Evolutionary conservation across 1,140 invertebrate genomes (phyloP).

Genomic region (Drosophila subpulchrella): DNA sequence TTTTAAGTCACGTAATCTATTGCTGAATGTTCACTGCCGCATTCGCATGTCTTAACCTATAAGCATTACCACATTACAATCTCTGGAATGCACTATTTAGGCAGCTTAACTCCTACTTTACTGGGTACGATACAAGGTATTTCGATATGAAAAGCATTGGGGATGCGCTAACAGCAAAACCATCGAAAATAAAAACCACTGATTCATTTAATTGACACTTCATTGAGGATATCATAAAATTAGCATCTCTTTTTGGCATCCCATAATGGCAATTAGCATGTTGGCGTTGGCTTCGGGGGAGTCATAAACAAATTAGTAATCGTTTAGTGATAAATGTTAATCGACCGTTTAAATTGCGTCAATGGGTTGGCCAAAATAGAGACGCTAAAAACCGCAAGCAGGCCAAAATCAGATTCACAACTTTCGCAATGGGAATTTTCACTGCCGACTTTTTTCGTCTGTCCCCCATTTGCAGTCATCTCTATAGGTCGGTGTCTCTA

Average conservation of each 20-base stretch:
- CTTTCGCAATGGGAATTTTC: slow-evolving; percentile 12
- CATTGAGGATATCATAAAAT: slow-evolving; percentile 37
- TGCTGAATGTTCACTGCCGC: slow-evolving; percentile 20
- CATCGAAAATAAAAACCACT: slow-evolving; percentile 4
- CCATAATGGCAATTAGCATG: slow-evolving; percentile 47
- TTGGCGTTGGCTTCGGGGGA: slow-evolving; percentile 7
- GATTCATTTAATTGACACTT: slow-evolving; percentile 41
- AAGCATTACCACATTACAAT: background rate
- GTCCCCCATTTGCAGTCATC: background rate
- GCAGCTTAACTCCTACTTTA: background rate
- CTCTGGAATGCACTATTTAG: background rate
- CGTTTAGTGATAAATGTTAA: slow-evolving; percentile 40
- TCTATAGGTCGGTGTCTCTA: background rate
- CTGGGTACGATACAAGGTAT: background rate
- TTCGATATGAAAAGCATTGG: background rate
- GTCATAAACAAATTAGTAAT: slow-evolving; percentile 44
- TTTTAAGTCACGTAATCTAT: slow-evolving; percentile 40
- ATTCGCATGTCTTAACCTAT: slow-evolving; percentile 6
- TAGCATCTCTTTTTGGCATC: slow-evolving; percentile 27
- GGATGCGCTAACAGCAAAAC: background rate
- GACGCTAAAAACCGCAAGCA: slow-evolving; percentile 11
- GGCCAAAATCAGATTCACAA: background rate
- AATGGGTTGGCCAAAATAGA: slow-evolving; percentile 20
- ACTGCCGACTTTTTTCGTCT: background rate
- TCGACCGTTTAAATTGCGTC: slow-evolving; percentile 42